phyloP scores from a whole-genome alignment of 2,888 invertebrate species.

The Diplolepis rosae region DNA sequence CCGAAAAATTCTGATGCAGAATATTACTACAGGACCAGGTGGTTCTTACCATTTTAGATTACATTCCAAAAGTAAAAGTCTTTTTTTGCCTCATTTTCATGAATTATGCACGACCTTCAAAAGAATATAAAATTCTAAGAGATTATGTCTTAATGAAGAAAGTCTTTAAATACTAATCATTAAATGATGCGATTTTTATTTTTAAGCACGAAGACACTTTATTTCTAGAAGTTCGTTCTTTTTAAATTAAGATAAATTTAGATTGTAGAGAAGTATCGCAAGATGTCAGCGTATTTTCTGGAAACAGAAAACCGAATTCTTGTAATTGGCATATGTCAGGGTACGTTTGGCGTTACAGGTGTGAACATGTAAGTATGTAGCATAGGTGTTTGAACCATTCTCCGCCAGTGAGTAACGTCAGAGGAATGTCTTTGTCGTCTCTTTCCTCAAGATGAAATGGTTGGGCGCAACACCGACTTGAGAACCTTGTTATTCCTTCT shows the following conservation, averaged over 20 bases:
- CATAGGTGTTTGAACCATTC: slow-evolving; percentile 41
- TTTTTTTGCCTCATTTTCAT: not conserved
- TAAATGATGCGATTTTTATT: too few species aligned
- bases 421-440: slow-evolving; percentile 58
- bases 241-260: not conserved
- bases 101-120: not conserved
- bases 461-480: slow-evolving; percentile 1
- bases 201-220: too few species aligned
- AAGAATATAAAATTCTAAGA: not conserved
- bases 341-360: slow-evolving; percentile 8
- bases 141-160: not conserved
- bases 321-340: not conserved
- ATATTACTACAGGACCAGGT: not conserved
- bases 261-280: not conserved
- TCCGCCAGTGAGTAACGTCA: slow-evolving; percentile 53
- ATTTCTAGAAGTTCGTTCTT: not conserved
- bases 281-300: not conserved
- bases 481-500: slow-evolving; percentile 14
- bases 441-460: slow-evolving; percentile 40
- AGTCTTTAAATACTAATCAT: too few species aligned
- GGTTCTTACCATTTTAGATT: slow-evolving; percentile 7
- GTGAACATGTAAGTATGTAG: slow-evolving; percentile 13
- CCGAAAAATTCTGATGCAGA: not conserved
- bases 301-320: not conserved
- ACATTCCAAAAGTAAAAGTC: not conserved